Evolutionary conservation across 2,113 vertebrate genomes (phyloP).

Genomic region (Pluvianellus socialis): DNA sequence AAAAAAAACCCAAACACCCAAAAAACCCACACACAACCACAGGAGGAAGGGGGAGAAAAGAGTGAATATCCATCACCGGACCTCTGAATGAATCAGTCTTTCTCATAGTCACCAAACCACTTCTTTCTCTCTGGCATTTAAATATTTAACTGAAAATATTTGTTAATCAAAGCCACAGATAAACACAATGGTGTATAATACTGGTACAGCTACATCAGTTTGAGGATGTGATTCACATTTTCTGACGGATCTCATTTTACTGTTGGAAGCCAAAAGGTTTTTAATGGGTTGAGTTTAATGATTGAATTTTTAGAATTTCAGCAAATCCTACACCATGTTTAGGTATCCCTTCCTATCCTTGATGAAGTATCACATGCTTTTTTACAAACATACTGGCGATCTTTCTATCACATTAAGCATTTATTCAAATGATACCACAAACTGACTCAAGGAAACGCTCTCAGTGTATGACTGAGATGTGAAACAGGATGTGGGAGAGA

Average conservation of each 20-base stretch:
- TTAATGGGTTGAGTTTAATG: background rate
- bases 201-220: rapidly evolving
- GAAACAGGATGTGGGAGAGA: background rate
- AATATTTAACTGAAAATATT: background rate
- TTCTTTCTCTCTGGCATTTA: background rate
- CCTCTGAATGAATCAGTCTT: background rate
- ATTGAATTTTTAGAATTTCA: background rate
- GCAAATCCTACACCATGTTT: background rate
- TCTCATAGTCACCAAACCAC: background rate
- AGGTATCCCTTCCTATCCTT: background rate
- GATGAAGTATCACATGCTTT: background rate
- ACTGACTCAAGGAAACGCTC: background rate
- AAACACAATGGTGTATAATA: background rate
- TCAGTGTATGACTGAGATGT: background rate
- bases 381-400: background rate
- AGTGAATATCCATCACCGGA: background rate
- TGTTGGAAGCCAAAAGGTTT: background rate
- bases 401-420: background rate
- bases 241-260: background rate
- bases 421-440: background rate
- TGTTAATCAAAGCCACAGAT: background rate
- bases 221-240: background rate
- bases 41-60: no score
- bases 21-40: no score
- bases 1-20: background rate